These are phyloP conservation scores for Andrena bicolor DNA, from an alignment of 2,888 invertebrate species.

Conservation along the genomic window DNA sequence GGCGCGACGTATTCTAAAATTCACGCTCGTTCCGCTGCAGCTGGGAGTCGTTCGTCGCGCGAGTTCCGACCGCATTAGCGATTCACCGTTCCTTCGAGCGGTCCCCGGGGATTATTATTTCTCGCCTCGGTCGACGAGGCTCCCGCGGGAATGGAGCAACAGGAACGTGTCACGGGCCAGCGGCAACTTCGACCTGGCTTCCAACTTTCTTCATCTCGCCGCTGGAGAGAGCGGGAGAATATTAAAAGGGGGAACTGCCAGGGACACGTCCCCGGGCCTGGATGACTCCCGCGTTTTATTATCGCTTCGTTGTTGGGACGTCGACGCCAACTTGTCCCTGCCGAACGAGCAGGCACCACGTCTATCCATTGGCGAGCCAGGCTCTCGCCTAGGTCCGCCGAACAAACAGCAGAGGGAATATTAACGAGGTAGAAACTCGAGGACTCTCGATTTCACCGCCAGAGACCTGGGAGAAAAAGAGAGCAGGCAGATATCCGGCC, in stretches of 20 bases:
- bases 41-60: background rate
- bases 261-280: background rate
- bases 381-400: background rate
- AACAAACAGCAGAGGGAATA: background rate
- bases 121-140: conserved; percentile 7
- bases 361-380: background rate
- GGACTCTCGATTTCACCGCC: conserved; percentile 4
- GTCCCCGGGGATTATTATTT: conserved; percentile 46
- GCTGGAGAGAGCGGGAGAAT: conserved; percentile 13
- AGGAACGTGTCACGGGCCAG: conserved; percentile 33
- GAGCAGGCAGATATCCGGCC: background rate
- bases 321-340: too few species aligned
- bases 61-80: conserved; percentile 13
- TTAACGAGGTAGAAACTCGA: background rate
- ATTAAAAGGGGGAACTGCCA: conserved; percentile 13
- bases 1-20: too few species aligned
- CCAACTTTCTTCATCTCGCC: conserved; percentile 36
- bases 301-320: background rate
- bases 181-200: conserved; percentile 23
- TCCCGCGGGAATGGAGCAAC: conserved; percentile 38
- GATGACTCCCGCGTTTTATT: background rate
- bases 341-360: background rate
- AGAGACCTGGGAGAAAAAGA: background rate
- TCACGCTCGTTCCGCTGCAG: too few species aligned
- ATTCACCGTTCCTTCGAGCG: conserved; percentile 7